Conservation (phyloP, 2,113 vertebrate genomes). For the Elephantulus edwardii region DNA sequence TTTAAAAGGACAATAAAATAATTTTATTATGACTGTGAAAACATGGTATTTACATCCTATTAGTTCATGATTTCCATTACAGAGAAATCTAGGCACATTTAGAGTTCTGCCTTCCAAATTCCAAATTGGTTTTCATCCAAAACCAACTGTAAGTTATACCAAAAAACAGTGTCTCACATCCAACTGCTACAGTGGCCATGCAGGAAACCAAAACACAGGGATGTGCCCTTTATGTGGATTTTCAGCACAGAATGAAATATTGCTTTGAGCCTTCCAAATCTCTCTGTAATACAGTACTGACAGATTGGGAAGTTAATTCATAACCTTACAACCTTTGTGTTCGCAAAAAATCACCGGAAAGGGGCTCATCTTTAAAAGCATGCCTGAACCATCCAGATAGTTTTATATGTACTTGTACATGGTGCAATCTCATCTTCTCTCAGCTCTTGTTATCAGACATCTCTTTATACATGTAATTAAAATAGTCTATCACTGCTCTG, state of each 20-base stretch:
- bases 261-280: conserved; percentile 64
- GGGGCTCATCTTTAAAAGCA: conserved; percentile 26
- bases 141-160: background rate
- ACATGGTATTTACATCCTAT: background rate
- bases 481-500: conserved; percentile 60
- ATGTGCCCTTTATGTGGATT: conserved; percentile 59
- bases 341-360: conserved; percentile 43
- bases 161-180: conserved; percentile 12
- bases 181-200: conserved; percentile 26
- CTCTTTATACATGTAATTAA: conserved; percentile 71
- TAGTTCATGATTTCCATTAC: background rate
- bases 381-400: conserved; percentile 31
- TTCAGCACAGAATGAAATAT: conserved; percentile 58
- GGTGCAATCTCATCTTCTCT: conserved; percentile 3
- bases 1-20: conserved; percentile 13
- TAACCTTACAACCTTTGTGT: conserved; percentile 60
- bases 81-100: background rate
- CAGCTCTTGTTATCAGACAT: conserved; percentile 29
- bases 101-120: conserved; percentile 22
- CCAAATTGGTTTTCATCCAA: background rate
- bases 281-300: conserved; percentile 63
- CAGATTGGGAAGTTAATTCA: conserved; percentile 73
- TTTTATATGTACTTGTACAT: conserved; percentile 48
- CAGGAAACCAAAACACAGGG: conserved; percentile 26
- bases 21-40: background rate